A percentile compares a stretch with the other conserved stretches of the same genome.
Evolutionary conservation across 2,113 vertebrate genomes (phyloP).

Genomic region (Anolis sagrei): DNA sequence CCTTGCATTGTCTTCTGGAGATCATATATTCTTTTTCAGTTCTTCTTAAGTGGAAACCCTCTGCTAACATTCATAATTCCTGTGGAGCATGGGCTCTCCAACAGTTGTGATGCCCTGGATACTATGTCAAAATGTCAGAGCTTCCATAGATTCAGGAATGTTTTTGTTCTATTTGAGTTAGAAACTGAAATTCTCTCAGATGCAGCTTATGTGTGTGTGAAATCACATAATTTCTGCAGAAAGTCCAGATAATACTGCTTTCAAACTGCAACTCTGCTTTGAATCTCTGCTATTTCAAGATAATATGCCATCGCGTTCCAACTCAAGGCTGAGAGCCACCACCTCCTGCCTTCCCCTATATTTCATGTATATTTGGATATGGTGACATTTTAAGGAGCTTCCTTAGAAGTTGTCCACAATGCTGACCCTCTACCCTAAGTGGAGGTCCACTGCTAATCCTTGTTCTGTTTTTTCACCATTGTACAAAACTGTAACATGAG

Average conservation of each 20-base stretch:
- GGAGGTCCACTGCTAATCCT: background rate
- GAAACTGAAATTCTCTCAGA: background rate
- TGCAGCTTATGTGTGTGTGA: background rate
- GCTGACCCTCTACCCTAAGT: background rate
- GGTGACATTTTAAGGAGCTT: background rate
- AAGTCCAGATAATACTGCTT: background rate
- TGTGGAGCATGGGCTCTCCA: background rate
- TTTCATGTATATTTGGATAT: background rate
- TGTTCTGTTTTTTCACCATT: too few relatives aligned
- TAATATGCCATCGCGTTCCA: background rate
- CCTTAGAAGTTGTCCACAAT: background rate
- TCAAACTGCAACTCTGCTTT: background rate
- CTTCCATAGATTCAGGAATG: background rate
- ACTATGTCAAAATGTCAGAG: background rate
- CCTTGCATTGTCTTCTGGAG: too few relatives aligned
- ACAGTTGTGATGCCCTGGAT: too few relatives aligned
- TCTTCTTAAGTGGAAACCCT: background rate
- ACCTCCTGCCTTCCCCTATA: background rate
- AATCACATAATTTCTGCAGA: background rate
- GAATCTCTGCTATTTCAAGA: background rate
- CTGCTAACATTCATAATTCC: background rate
- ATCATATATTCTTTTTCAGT: background rate
- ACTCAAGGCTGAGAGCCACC: background rate
- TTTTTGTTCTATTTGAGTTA: background rate
- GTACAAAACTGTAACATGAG: too few relatives aligned